Percentiles rank a stretch among this genome's conserved stretches.
These are phyloP conservation scores for Drosophila siamana DNA, from an alignment of 2,888 invertebrate species.

Conservation along the genomic window DNA sequence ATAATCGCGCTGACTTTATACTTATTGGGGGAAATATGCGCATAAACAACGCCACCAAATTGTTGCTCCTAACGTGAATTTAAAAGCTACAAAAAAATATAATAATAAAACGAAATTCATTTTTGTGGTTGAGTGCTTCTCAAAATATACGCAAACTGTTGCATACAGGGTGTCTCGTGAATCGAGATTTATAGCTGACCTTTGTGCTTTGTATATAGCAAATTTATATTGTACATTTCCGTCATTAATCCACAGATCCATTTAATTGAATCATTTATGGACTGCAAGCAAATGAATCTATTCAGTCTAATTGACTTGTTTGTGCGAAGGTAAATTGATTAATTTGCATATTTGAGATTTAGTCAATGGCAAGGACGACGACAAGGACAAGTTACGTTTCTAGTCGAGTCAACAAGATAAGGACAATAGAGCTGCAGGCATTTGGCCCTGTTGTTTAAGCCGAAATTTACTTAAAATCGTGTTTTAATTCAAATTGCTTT, in stretches of 20 bases:
- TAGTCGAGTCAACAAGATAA: not conserved
- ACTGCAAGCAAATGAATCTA: not conserved
- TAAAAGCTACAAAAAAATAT: constrained; percentile 24
- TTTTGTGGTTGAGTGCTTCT: constrained; percentile 18
- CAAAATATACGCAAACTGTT: not conserved
- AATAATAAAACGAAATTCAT: not conserved
- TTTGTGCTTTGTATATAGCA: no score
- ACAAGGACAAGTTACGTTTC: constrained; percentile 6
- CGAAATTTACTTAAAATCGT: not conserved
- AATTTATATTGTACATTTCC: not conserved
- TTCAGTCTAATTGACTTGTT: constrained; percentile 13
- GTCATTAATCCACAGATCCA: no score
- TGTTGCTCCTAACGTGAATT: constrained; percentile 13
- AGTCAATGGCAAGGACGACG: not conserved
- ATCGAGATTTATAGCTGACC: not conserved
- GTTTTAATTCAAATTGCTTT: constrained; percentile 24
- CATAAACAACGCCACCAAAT: constrained; percentile 3
- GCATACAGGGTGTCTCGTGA: constrained; percentile 10
- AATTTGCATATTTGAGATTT: constrained; percentile 25
- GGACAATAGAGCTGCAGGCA: not conserved
- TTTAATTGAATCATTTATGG: not conserved
- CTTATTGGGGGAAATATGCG: not conserved
- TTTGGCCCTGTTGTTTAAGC: not conserved
- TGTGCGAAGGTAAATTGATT: constrained; percentile 16
- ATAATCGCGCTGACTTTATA: constrained; percentile 21